Percentiles rank a stretch among this genome's conserved stretches.
phyloP scores from a whole-genome alignment of 2,797 vertebrate genomes.

The Siniperca obscura region DNA sequence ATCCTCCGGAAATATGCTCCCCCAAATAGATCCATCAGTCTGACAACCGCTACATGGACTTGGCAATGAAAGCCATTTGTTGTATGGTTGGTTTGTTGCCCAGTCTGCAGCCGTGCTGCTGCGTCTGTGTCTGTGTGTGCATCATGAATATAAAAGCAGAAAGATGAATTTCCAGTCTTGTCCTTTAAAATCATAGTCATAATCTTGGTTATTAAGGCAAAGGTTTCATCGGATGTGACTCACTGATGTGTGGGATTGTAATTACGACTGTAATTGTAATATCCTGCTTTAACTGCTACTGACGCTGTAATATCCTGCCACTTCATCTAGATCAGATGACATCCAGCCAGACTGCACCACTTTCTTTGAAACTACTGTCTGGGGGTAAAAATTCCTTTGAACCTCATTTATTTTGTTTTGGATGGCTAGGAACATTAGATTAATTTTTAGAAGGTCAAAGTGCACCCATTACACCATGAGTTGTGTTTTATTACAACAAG shows the following conservation, averaged over 20 bases:
- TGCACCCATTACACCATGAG: neutral
- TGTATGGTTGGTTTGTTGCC: neutral
- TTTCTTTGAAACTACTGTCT: constrained; percentile 12
- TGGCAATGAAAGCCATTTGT: constrained; percentile 3
- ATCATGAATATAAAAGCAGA: too few species aligned
- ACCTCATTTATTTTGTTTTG: neutral
- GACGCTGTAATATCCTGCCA: constrained; percentile 29
- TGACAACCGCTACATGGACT: neutral
- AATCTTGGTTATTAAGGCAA: neutral
- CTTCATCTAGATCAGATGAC: neutral
- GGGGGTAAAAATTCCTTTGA: neutral
- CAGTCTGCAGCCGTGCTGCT: neutral
- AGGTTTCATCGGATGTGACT: neutral
- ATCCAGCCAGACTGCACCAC: neutral
- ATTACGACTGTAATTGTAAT: neutral
- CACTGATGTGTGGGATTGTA: neutral
- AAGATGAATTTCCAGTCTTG: neutral
- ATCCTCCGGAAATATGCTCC: neutral
- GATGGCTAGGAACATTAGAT: neutral
- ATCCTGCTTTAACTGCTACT: constrained; percentile 19
- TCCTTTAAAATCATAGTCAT: neutral
- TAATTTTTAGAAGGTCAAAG: neutral
- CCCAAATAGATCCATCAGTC: neutral
- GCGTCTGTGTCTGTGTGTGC: neutral
- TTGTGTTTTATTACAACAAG: neutral